Base-by-base conservation (phyloP, 2,797 vertebrate genomes). In the Lutjanus argentimaculatus region DNA sequence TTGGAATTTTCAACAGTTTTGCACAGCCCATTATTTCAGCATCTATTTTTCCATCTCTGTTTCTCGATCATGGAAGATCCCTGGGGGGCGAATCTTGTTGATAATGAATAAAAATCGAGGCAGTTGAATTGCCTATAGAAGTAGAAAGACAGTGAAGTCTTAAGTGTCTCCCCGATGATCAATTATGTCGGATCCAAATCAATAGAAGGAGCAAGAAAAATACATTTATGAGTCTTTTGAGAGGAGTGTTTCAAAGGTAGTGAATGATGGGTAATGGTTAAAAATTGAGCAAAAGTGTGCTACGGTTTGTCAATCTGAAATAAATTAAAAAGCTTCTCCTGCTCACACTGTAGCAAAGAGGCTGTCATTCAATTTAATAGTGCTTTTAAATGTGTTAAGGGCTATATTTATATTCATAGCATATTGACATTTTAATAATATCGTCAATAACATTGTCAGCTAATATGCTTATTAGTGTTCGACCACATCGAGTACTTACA, bases 111-210 rank as follows among this genome's bases (percentile, higher is more conserved):
- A 82, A 88, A 88, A 84, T 66, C 1, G 66, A 75, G 55, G 77
- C 75, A 25, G 65, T 25, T 36, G 83, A 82, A 78, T 67, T 72
- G 82, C 67, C 65, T 59, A 67, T 59, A 84, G 82, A 84, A 68
- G 69, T 17, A 72, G 69, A 88, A 74, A 86, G 69, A 81, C 73
- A 79, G 75, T 17, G 2, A 53, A 62, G 72, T 78, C 71, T 85
- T 79, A 84, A 89, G 85, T 62, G 76, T 72, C 76, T 92, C 91
- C 88, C 88, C 68, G 43, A 87, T 85, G 89, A 92, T 92, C 88
- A 84, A 89, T 92, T 90, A 91, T 22, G 83, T 82, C 53, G 62
- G 67, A 83, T 88, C 76, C 82, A 85, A 85, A 91, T 92, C 88
- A 72, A 93, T 91, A 88, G 49, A 15, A 25, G 30, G 16, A 67